phyloP scores from a whole-genome alignment of 2,797 vertebrate genomes.

The Sebastiscus tertius region DNA sequence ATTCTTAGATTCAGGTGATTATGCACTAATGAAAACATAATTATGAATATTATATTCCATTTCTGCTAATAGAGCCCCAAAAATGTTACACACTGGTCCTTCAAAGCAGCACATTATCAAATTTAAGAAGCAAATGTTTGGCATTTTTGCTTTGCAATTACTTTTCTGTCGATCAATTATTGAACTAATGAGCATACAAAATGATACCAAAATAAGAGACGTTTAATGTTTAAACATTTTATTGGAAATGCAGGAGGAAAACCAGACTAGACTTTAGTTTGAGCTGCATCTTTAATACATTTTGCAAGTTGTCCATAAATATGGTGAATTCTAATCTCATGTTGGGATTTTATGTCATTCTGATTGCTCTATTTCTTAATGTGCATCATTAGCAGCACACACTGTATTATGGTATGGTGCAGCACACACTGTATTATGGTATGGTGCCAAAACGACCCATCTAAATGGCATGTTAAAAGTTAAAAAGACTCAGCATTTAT shows the following conservation, averaged over 20 bases:
- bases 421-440: not conserved
- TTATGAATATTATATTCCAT: too few relatives aligned
- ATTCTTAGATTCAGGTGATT: too few relatives aligned
- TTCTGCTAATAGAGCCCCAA: too few relatives aligned
- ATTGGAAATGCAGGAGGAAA: not conserved
- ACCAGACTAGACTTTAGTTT: not conserved
- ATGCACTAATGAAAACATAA: too few relatives aligned
- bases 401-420: not conserved
- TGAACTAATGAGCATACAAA: not conserved
- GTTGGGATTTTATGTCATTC: not conserved
- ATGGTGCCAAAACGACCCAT: not conserved
- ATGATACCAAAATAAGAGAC: not conserved
- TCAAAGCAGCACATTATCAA: too few relatives aligned
- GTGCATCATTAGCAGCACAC: not conserved
- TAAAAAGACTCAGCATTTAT: conserved; percentile 8
- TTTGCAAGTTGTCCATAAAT: not conserved
- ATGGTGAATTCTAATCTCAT: not conserved
- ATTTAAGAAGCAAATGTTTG: too few relatives aligned
- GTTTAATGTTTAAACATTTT: not conserved
- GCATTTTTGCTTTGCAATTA: not conserved
- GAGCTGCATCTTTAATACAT: not conserved
- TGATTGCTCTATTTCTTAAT: not conserved
- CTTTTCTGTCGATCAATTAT: not conserved
- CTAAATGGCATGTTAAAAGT: not conserved
- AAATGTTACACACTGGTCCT: too few relatives aligned